Percentiles rank a stretch among this genome's conserved stretches.
Evolutionary conservation across 2,797 vertebrate genomes (phyloP).

Genomic region (Coccyzus lansbergi): DNA sequence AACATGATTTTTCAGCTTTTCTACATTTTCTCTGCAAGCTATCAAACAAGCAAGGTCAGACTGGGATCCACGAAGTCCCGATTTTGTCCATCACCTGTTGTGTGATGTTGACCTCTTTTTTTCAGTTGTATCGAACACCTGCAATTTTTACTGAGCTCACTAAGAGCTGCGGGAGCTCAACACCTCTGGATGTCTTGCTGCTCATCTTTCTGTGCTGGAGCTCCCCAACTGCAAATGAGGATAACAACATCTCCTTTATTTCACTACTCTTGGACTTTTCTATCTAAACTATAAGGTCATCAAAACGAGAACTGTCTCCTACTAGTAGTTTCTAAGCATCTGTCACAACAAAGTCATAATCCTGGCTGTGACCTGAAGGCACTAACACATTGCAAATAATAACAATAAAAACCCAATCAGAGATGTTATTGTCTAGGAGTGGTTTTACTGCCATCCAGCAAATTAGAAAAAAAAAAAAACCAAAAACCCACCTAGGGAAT

Average conservation of each 20-base stretch:
- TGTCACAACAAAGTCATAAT: slow-evolving; percentile 37
- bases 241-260: background rate
- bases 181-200: background rate
- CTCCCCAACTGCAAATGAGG: background rate
- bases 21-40: background rate
- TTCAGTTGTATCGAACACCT: background rate
- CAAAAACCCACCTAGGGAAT: background rate
- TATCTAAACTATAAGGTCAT: slow-evolving; percentile 15
- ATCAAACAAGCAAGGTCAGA: background rate
- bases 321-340: background rate
- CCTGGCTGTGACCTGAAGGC: slow-evolving; percentile 41
- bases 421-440: slow-evolving; percentile 33
- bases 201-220: background rate
- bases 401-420: slow-evolving; percentile 54
- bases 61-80: background rate
- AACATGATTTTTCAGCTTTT: background rate
- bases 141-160: background rate
- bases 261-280: background rate
- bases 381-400: slow-evolving; percentile 36
- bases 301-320: background rate
- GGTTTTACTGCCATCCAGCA: slow-evolving; percentile 32
- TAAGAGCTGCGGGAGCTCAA: background rate
- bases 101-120: background rate
- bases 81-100: background rate
- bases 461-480: background rate